Evolutionary conservation across 1,140 invertebrate species (phyloP), one percentile per base, ranked within the genome.

Genomic region (Hypsibius dujardini): DNA sequence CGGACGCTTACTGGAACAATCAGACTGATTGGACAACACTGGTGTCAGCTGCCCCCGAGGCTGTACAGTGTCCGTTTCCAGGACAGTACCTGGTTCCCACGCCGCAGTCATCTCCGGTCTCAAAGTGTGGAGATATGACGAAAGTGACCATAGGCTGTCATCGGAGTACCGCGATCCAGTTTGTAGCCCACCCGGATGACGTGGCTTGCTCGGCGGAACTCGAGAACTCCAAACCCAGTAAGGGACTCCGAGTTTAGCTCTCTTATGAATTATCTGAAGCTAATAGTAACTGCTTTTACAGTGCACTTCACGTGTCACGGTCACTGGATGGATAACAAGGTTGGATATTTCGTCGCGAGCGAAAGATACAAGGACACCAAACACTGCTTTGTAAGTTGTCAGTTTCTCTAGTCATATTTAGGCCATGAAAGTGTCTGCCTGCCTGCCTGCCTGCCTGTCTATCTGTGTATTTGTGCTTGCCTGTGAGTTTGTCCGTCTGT

Each of bases 101-200:
- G 42, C 12, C 62, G 12, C 62, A 45, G 42, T 3, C 12, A 15
- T 15, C 3, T 45, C 12, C 12, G 12, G 62, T 42, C 42, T 45
- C 12, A 45, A 12, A 42, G 12, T 67, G 62, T 45, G 42, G 62
- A 12, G 12, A 67, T 12, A 67, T 67, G 62, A 67, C 62, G 12
- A 67, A 67, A 45, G 62, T 67, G 12, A 67, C 62, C 62, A 67
- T 67, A 12, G 62, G 62, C 12, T 67, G 62, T 42, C 12, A 67
- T 3, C 62, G 62, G 12, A 12, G 45, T 67, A 15, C 62, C 12
- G 62, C 42, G 12, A 42, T 67, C 12, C 62, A 67, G 62, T 15
- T 67, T 12, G 12, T 15, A 45, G 42, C 62, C 3, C 62, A 67
- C 42, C 42, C 62, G 62, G 62, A 15, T 12, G 42, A 12, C 42